phyloP scores from a whole-genome alignment of 2,113 vertebrate species.

The Symphodus melops region DNA sequence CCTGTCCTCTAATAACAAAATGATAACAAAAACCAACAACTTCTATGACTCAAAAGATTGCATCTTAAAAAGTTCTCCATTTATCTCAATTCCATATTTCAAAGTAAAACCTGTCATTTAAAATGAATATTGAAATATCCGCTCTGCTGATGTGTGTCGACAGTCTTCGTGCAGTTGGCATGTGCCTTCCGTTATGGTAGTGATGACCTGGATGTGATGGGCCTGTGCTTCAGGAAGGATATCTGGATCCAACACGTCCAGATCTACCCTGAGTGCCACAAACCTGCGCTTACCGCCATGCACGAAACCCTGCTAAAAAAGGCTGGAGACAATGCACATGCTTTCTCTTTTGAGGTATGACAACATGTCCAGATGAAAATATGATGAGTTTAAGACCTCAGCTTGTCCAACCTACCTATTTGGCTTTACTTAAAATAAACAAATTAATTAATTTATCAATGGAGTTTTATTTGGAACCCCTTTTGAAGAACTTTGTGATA shows the following conservation, averaged over 20 bases:
- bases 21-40: no score
- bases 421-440: no score
- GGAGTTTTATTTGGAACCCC: neutral
- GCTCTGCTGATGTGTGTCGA: neutral
- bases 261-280: slow-evolving; percentile 75
- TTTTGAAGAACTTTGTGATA: no score
- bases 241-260: slow-evolving; percentile 78
- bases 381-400: neutral
- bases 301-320: slow-evolving; percentile 83
- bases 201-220: slow-evolving; percentile 84
- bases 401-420: no score
- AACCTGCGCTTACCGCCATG: slow-evolving; percentile 70
- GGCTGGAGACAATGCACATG: slow-evolving; percentile 74
- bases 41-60: no score
- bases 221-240: slow-evolving; percentile 84
- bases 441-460: no score
- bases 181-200: slow-evolving; percentile 85
- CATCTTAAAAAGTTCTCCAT: no score
- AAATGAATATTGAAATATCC: neutral
- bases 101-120: no score
- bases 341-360: slow-evolving; percentile 79
- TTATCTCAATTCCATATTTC: no score
- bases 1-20: no score
- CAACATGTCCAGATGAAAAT: neutral
- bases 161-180: slow-evolving; percentile 81